Percentiles rank a stretch among this genome's conserved stretches.
phyloP scores from a whole-genome alignment of 2,888 invertebrate species.

The Drosophila picticornis region DNA sequence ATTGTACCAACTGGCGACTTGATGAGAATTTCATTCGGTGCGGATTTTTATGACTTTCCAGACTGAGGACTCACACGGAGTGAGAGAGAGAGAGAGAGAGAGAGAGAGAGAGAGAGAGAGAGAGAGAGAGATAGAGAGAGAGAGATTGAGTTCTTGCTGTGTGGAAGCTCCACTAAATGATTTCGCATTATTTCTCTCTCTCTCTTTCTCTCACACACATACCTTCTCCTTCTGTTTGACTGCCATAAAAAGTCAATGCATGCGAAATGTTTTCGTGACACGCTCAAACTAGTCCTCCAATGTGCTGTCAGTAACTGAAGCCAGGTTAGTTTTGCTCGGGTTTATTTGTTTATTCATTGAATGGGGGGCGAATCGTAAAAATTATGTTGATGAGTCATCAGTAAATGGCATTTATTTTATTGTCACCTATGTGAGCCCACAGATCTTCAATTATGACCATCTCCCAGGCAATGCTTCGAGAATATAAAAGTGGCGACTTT shows the following conservation, averaged over 20 bases:
- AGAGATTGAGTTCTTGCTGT: conserved; percentile 1
- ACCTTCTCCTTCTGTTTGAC: conserved; percentile 22
- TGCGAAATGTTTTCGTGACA: conserved; percentile 78
- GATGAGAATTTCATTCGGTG: conserved; percentile 77
- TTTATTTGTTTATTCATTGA: conserved; percentile 82
- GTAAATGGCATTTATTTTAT: conserved; percentile 80
- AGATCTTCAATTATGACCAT: conserved; percentile 63
- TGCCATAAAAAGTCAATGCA: conserved; percentile 81
- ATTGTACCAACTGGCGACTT: conserved; percentile 77
- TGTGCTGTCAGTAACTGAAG: conserved; percentile 15
- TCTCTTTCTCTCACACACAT: not conserved
- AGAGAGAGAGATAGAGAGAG: conserved; percentile 4
- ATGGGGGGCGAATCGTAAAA: conserved; percentile 76
- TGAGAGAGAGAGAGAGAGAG: not conserved
- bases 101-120: conserved; percentile 10
- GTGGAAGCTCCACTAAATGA: conserved; percentile 70
- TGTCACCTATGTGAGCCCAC: conserved; percentile 55
- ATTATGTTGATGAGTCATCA: conserved; percentile 83
- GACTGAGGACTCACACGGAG: conserved; percentile 23
- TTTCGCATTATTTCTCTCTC: conserved; percentile 75
- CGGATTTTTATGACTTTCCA: conserved; percentile 76
- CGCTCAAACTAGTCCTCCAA: conserved; percentile 57
- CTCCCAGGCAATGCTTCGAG: conserved; percentile 45
- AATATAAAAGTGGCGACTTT: conserved; percentile 51
- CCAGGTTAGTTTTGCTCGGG: conserved; percentile 49